A percentile compares a stretch with the other conserved stretches of the same genome.
phyloP scores from a whole-genome alignment of 2,888 invertebrate genomes.

The Mantis religiosa region DNA sequence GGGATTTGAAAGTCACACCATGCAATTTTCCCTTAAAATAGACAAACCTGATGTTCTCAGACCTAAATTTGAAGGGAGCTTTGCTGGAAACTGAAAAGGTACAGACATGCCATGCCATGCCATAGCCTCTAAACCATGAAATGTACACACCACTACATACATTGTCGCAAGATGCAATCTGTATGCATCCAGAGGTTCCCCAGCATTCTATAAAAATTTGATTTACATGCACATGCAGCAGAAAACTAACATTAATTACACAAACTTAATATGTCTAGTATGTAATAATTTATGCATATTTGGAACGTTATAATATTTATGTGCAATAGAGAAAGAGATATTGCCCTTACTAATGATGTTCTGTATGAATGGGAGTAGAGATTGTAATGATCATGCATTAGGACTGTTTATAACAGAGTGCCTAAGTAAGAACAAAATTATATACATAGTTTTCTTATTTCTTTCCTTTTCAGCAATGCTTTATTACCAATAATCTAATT shows the following conservation, averaged over 20 bases:
- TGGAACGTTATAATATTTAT: too few relatives aligned
- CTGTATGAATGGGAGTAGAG: too few relatives aligned
- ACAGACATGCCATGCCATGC: not conserved
- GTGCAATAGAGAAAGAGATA: too few relatives aligned
- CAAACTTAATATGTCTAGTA: not conserved
- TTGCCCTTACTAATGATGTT: too few relatives aligned
- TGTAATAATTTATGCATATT: too few relatives aligned
- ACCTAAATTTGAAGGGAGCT: not conserved
- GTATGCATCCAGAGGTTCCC: not conserved
- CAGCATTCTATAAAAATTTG: not conserved
- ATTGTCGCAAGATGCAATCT: not conserved
- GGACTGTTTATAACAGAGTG: too few relatives aligned
- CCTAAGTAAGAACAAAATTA: too few relatives aligned
- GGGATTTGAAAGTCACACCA: not conserved
- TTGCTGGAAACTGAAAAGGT: not conserved
- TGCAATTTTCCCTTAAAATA: not conserved
- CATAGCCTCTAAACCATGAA: not conserved
- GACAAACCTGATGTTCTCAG: not conserved
- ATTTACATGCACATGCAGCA: not conserved
- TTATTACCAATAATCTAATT: too few relatives aligned
- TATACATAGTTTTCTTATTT: too few relatives aligned
- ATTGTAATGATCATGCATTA: too few relatives aligned
- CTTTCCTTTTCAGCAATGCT: too few relatives aligned
- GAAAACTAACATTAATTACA: not conserved
- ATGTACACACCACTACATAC: not conserved